Percentiles rank a stretch among this genome's conserved stretches.
These are phyloP conservation scores for Maccullochella peelii DNA, from an alignment of 2,113 vertebrate species.

Conservation along the genomic window DNA sequence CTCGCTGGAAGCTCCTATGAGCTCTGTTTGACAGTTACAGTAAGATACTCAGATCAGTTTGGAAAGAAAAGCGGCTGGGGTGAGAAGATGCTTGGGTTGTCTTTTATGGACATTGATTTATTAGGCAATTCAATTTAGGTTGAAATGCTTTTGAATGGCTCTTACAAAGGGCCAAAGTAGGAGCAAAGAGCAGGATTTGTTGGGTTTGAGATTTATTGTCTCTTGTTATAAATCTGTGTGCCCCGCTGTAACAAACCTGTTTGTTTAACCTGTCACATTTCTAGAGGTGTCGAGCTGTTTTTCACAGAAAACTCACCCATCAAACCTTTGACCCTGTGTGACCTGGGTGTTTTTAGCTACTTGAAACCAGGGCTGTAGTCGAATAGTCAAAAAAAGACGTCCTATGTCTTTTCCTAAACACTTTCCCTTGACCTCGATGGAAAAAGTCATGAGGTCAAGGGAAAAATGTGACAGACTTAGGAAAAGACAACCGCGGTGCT, in stretches of 20 bases:
- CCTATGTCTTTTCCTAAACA: no score
- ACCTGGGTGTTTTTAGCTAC: slow-evolving; percentile 21
- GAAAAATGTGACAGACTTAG: no score
- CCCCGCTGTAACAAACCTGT: background rate
- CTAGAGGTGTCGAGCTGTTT: background rate
- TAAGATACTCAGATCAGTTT: background rate
- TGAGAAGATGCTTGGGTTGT: background rate
- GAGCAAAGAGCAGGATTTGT: background rate
- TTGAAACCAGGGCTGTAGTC: slow-evolving; percentile 5
- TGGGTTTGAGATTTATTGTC: background rate
- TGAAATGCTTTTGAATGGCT: background rate
- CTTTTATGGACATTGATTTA: no score
- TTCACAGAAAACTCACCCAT: background rate
- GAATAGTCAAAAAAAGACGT: no score
- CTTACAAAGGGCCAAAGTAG: background rate
- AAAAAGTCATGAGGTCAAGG: no score
- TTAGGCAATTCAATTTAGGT: background rate
- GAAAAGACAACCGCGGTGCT: no score
- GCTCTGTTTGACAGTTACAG: background rate
- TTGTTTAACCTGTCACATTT: background rate
- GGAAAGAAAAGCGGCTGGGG: no score
- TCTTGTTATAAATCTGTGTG: background rate
- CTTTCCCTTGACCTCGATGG: no score
- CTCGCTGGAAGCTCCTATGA: slow-evolving; percentile 10
- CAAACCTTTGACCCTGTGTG: background rate